Evolutionary conservation across 2,797 vertebrate species (phyloP).

Genomic region (Typhlichthys eigenmanni): DNA sequence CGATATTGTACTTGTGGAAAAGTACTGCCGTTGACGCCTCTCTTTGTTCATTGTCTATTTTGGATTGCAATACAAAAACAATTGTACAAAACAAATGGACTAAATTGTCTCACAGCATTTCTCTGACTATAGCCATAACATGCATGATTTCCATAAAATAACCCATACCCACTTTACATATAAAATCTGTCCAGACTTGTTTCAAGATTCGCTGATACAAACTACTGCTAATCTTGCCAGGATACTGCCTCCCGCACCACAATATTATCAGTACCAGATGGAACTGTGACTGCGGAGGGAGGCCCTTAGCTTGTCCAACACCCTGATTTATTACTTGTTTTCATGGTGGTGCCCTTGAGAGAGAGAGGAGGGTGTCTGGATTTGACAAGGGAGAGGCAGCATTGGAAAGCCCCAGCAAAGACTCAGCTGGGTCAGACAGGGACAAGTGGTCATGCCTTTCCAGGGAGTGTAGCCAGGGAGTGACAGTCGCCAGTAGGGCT

Average conservation of each 20-base stretch:
- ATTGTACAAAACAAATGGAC: slow-evolving; percentile 41
- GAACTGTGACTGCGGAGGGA: background rate
- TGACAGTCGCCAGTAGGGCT: no score
- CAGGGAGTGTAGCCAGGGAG: no score
- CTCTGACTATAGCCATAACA: slow-evolving; percentile 20
- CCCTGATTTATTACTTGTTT: background rate
- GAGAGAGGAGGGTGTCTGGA: slow-evolving; percentile 7
- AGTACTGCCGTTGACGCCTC: slow-evolving; percentile 72
- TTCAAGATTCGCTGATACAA: background rate
- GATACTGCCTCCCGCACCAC: background rate
- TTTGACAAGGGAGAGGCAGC: slow-evolving; percentile 20
- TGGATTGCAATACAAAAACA: slow-evolving; percentile 47
- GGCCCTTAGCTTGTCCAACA: background rate
- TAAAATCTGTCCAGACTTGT: background rate
- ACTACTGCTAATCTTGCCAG: background rate
- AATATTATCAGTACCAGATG: slow-evolving; percentile 3
- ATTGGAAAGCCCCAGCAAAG: slow-evolving; percentile 5
- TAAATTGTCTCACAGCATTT: slow-evolving; percentile 24
- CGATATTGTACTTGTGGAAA: slow-evolving; percentile 78
- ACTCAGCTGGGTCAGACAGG: slow-evolving; percentile 17
- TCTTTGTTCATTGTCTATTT: slow-evolving; percentile 78
- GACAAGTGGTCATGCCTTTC: slow-evolving; percentile 3
- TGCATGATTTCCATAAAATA: background rate
- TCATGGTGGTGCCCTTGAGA: slow-evolving; percentile 8
- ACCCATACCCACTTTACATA: background rate